phyloP scores from a whole-genome alignment of 2,888 invertebrate genomes.

The Drosophila mulleri region DNA sequence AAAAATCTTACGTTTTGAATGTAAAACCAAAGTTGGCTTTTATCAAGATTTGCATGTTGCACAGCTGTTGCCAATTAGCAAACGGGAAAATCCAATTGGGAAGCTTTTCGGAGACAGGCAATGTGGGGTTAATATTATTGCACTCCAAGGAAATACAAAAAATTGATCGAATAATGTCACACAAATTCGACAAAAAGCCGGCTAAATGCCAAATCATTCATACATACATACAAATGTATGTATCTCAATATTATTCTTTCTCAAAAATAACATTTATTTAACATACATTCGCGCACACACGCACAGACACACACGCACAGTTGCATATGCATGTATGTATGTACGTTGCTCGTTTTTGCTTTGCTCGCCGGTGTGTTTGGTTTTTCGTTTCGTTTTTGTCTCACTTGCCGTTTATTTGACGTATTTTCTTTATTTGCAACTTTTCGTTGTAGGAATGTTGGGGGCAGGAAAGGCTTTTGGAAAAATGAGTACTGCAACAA shows the following conservation, averaged over 20 bases:
- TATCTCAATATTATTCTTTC: not conserved
- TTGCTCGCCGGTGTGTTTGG: slow-evolving; percentile 45
- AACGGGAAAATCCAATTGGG: slow-evolving; percentile 15
- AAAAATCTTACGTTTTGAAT: slow-evolving; percentile 19
- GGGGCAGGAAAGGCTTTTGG: not conserved
- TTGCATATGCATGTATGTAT: not conserved
- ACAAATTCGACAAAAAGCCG: slow-evolving; percentile 24
- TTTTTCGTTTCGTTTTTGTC: slow-evolving; percentile 17
- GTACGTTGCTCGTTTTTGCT: slow-evolving; percentile 19
- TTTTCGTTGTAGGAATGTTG: slow-evolving; percentile 13
- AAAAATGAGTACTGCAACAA: slow-evolving; percentile 40
- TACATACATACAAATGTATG: not conserved
- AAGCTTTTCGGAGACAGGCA: not conserved
- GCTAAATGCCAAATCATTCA: slow-evolving; percentile 13
- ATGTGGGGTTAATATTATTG: slow-evolving; percentile 21
- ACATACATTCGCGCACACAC: slow-evolving; percentile 4
- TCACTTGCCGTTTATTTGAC: slow-evolving; percentile 35
- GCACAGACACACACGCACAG: slow-evolving; percentile 1
- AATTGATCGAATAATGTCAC: slow-evolving; percentile 17
- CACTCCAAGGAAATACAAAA: slow-evolving; percentile 22
- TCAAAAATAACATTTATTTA: slow-evolving; percentile 14
- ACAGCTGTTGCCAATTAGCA: slow-evolving; percentile 20
- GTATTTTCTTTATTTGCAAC: slow-evolving; percentile 22
- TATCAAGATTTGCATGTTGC: slow-evolving; percentile 16
- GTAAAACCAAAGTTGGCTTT: slow-evolving; percentile 8